Conservation (phyloP, 2,888 invertebrate species). For the Scaptomyza tumidula region DNA sequence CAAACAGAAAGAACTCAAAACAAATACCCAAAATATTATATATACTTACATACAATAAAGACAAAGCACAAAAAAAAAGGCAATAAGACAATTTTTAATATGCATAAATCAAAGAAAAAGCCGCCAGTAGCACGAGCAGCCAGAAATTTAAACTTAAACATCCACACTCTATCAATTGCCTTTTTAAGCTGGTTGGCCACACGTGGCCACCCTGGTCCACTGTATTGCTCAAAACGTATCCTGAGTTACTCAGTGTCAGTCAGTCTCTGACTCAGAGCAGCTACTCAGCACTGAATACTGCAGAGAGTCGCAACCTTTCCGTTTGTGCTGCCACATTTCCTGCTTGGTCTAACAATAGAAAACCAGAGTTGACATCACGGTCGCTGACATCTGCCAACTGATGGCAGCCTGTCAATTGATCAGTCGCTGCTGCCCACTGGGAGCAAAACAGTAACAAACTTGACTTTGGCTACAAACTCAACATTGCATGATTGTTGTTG, state of each 20-base stretch:
- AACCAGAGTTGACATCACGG: constrained; percentile 45
- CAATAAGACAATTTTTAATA: constrained; percentile 70
- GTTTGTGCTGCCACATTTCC: constrained; percentile 41
- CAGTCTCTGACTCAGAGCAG: background rate
- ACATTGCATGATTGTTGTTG: background rate
- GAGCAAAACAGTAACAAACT: constrained; percentile 6
- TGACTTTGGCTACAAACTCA: constrained; percentile 8
- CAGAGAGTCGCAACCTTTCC: constrained; percentile 44
- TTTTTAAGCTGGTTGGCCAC: constrained; percentile 19
- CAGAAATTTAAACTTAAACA: background rate
- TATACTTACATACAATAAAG: constrained; percentile 6
- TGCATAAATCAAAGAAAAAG: constrained; percentile 65
- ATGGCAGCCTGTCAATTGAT: constrained; percentile 35
- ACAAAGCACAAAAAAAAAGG: constrained; percentile 17
- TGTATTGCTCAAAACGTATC: background rate
- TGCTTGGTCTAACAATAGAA: constrained; percentile 35
- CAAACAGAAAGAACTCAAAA: constrained; percentile 3
- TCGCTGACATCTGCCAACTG: constrained; percentile 35
- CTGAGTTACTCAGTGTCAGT: constrained; percentile 20
- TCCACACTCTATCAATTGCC: constrained; percentile 20
- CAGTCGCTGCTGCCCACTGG: constrained; percentile 4
- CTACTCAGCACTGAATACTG: constrained; percentile 14
- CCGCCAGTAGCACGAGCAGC: constrained; percentile 4
- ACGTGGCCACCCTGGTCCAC: constrained; percentile 9
- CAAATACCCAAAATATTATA: background rate